Base-by-base conservation (phyloP, 2,113 vertebrate genomes). In the Proterorhinus semilunaris region DNA sequence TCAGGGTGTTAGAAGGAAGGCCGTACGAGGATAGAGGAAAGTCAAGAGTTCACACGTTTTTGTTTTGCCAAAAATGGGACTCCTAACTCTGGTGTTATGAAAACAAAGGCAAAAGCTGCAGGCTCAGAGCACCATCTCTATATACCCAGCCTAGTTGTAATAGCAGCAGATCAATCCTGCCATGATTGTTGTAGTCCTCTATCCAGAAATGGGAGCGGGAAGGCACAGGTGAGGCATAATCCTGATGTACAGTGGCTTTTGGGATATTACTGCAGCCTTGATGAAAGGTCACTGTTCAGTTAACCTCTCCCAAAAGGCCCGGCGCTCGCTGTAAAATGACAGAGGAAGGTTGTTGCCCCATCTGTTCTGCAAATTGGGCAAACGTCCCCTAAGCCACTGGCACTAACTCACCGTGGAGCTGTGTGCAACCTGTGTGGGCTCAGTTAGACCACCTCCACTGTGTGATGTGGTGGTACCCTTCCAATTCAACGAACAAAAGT, bases 241-340 rank as follows among this genome's bases (percentile, higher is more conserved):
- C 58, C 58, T 61, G 58, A 61, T 61, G 58, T 61, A 61, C 58
- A 61, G 58, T 61, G 42, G 58, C 58, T 61, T 44, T 61, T 61
- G 58, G 58, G 58, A 42, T 61, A 61, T 61, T 61, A 61, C 58
- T 44, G 58, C 58, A 61, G 58, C 58, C 12, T 61, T 61, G 58
- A 61, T 61, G 58, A 61, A 61, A 61, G 58, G 58, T 61, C 58
- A 61, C 42, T 61, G 58, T 61, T 61, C 58, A 61, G 58, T 61
- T 61, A 61, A 61, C 58, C 58, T 61, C 58, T 61, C 58, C 58
- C 58, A 61, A 61, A 61, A 61, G 58, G 58, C 58, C 58, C 58
- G 36, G 42, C 42, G 15, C 42, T 44, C 43, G 42, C n/a, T 63
- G 44, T 63, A 63, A 63, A 46, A 63, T 63, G 62, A 48, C 58